A percentile compares a stretch with the other conserved stretches of the same genome.
Conservation (phyloP, 1,140 invertebrate genomes). For the Apocrypta bakeri region DNA sequence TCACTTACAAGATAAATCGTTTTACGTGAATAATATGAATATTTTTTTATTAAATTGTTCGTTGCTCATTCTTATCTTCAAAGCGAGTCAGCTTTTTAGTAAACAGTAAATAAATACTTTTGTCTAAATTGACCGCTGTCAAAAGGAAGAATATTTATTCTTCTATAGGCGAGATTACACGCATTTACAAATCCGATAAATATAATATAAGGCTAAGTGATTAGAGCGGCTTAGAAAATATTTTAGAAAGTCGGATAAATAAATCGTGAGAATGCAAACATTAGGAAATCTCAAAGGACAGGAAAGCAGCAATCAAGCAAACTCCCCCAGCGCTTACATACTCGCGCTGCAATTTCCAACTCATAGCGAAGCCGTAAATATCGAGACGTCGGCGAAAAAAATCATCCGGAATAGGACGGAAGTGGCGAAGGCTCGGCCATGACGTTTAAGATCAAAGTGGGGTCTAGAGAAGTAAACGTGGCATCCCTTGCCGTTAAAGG, state of each 20-base stretch:
- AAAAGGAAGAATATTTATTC: too few species aligned
- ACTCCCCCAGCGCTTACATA: not conserved
- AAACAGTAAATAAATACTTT: too few species aligned
- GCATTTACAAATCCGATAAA: too few species aligned
- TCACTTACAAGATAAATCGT: not conserved
- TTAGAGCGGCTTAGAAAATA: too few species aligned
- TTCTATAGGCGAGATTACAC: too few species aligned
- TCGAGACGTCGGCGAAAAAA: not conserved
- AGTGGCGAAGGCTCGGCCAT: not conserved
- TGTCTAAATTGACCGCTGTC: too few species aligned
- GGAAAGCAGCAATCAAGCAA: not conserved
- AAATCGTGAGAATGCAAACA: too few species aligned
- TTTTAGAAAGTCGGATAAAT: too few species aligned
- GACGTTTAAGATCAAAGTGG: conserved; percentile 27
- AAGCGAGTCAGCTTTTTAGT: not conserved
- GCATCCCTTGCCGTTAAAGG: conserved; percentile 56
- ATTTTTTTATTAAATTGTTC: not conserved
- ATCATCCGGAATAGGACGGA: not conserved
- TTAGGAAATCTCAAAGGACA: not conserved
- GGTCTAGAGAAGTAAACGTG: not conserved
- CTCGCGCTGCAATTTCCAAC: not conserved
- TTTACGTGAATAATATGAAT: not conserved
- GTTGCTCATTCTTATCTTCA: not conserved
- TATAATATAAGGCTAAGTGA: too few species aligned
- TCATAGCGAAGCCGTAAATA: not conserved